These are phyloP conservation scores for Puffinus mauretanicus DNA, from an alignment of 2,113 vertebrate genomes.

Conservation along the genomic window DNA sequence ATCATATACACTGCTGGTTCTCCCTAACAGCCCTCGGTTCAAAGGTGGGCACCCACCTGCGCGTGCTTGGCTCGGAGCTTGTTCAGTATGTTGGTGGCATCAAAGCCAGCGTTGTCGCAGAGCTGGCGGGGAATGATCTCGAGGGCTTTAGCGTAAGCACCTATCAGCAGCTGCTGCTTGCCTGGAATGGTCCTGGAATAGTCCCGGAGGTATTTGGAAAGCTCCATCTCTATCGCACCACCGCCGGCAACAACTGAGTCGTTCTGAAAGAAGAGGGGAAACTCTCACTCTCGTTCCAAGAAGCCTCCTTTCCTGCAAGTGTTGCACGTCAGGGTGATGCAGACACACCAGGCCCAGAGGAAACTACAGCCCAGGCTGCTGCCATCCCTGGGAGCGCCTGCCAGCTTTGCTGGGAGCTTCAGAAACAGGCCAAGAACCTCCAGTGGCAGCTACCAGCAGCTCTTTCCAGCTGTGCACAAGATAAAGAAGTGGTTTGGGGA, in stretches of 20 bases:
- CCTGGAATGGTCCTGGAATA: conserved; percentile 96
- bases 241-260: conserved; percentile 94
- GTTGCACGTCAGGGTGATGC: rapidly evolving
- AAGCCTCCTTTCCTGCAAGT: not conserved
- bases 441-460: not conserved
- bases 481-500: not conserved
- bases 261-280: conserved; percentile 73
- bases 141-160: conserved; percentile 94
- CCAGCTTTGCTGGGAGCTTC: not conserved
- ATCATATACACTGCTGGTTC: rapidly evolving
- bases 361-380: not conserved
- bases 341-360: too few relatives aligned
- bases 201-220: conserved; percentile 92
- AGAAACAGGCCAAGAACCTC: not conserved
- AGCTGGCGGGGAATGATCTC: conserved; percentile 97
- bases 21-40: rapidly evolving
- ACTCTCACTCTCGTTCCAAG: not conserved
- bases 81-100: conserved; percentile 99
- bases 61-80: conserved; percentile 96
- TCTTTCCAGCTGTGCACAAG: not conserved
- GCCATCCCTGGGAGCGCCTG: not conserved
- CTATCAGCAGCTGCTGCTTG: conserved; percentile 96
- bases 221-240: conserved; percentile 97
- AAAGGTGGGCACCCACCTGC: conserved; percentile 76
- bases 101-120: conserved; percentile 97